A percentile compares a stretch with the other conserved stretches of the same genome.
Evolutionary conservation across 1,140 invertebrate species (phyloP).

Genomic region (Conus betulinus): DNA sequence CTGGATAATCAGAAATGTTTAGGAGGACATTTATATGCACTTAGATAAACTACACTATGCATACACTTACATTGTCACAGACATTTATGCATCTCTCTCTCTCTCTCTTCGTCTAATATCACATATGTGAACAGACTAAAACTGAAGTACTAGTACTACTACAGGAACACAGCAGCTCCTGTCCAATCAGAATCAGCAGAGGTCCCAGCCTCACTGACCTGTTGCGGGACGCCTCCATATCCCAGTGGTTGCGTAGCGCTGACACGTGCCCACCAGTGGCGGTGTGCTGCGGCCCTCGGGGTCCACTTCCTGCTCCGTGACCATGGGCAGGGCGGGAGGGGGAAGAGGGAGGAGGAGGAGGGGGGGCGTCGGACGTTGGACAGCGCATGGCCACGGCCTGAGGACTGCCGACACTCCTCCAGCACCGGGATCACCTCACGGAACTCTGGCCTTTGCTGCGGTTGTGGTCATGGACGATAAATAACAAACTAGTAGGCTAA

Average conservation of each 20-base stretch:
- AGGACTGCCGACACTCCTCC: slow-evolving; percentile 71
- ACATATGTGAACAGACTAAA: no score
- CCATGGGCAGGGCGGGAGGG: slow-evolving; percentile 58
- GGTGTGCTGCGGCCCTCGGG: slow-evolving; percentile 64
- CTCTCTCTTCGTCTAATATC: no score
- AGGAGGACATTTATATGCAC: no score
- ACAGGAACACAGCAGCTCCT: no score
- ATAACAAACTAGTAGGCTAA: neutral
- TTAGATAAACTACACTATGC: no score
- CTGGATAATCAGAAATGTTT: no score
- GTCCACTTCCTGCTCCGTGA: slow-evolving; percentile 60
- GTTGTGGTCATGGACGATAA: no score
- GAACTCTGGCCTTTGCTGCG: slow-evolving; percentile 74
- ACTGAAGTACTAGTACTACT: no score
- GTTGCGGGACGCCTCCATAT: slow-evolving; percentile 69
- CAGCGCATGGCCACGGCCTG: slow-evolving; percentile 64
- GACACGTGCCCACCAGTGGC: slow-evolving; percentile 69
- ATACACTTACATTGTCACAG: no score
- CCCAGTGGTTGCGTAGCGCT: slow-evolving; percentile 72
- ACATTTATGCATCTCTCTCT: no score
- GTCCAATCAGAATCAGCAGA: no score
- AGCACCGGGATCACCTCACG: slow-evolving; percentile 72
- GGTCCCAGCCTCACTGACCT: slow-evolving; percentile 47
- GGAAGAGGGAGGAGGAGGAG: slow-evolving; percentile 54
- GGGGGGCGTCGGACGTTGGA: slow-evolving; percentile 59